phyloP scores from a whole-genome alignment of 2,797 vertebrate genomes.

The Etheostoma perlongum region DNA sequence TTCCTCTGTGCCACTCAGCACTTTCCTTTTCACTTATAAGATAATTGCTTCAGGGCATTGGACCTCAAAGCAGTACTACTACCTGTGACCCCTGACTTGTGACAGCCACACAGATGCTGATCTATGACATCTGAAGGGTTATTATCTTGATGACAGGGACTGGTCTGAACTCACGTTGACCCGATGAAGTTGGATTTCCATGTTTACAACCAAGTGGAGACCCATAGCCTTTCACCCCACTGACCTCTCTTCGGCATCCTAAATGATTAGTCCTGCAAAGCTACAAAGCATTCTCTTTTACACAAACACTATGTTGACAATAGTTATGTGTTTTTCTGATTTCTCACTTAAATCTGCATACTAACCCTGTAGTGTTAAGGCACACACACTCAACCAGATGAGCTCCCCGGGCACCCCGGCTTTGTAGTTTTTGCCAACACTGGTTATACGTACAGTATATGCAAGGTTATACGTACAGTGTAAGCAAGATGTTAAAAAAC shows the following conservation, averaged over 20 bases:
- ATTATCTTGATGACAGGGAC: constrained; percentile 38
- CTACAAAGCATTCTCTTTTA: too few species aligned
- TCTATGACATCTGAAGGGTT: not conserved
- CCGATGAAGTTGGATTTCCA: constrained; percentile 3
- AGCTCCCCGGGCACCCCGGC: too few species aligned
- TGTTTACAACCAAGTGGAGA: constrained; percentile 10
- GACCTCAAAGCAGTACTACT: constrained; percentile 16
- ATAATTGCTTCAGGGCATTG: constrained; percentile 30
- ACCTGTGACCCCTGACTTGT: constrained; percentile 50
- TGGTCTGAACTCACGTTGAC: constrained; percentile 18
- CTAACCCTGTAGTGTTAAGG: not conserved
- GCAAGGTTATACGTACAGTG: not conserved
- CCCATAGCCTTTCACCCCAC: not conserved
- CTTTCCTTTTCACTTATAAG: not conserved
- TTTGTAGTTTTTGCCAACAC: not conserved
- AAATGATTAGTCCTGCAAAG: not conserved
- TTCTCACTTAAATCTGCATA: not conserved
- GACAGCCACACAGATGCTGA: constrained; percentile 20
- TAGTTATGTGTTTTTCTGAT: not conserved
- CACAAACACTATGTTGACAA: not conserved
- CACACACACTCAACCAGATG: too few species aligned
- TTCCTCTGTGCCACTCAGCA: constrained; percentile 10
- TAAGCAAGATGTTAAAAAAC: not conserved
- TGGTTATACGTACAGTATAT: not conserved
- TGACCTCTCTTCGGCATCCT: constrained; percentile 1